Base-by-base conservation (phyloP, 2,888 invertebrate species). In the Acrobasis suavella region DNA sequence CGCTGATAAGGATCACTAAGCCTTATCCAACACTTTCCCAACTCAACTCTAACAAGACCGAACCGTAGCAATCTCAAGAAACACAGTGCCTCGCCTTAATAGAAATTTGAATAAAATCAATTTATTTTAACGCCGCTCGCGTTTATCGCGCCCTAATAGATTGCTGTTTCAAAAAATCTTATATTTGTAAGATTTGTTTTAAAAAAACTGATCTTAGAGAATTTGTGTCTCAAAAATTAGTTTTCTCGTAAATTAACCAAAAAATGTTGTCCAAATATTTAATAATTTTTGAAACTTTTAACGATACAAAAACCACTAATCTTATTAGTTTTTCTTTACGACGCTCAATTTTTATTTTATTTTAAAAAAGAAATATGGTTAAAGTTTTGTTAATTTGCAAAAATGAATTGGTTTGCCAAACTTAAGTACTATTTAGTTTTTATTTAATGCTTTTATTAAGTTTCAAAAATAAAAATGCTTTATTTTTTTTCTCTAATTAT, bases 61-160 rank as follows among this genome's bases (percentile, higher is more conserved):
- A 72, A 77, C 78, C 81, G 78, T 81, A 82, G 85, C 86, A 87
- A 86, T 89, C 85, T 87, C 75, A 81, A 86, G 86, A 85, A 87
- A 89, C 88, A 87, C 78, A 83, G 85, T 76, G 81, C 72, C 76
- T 68, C 68, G 83, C 83, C 82, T 84, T 89, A 87, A 89, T 87
- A 88, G 84, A 89, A 90, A 90, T 91, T 89, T 90, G 87, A 91
- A 91, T 91, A 90, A 90, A 91, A 91, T 90, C 90, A 91, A 91
- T 91, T 91, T 89, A 91, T 89, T 89, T 85, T 85, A 87, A 83
- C 87, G 81, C 82, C 77, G 74, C 80, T 70, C 83, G 82, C 86
- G 85, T 87, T 89, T 91, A 90, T 89, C 88, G 87, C 77, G 65
- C 77, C 82, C 81, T 87, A 86, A 89, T 87, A 87, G 87, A 90